Conservation (phyloP, 2,888 invertebrate genomes). For the Tipula confusa region DNA sequence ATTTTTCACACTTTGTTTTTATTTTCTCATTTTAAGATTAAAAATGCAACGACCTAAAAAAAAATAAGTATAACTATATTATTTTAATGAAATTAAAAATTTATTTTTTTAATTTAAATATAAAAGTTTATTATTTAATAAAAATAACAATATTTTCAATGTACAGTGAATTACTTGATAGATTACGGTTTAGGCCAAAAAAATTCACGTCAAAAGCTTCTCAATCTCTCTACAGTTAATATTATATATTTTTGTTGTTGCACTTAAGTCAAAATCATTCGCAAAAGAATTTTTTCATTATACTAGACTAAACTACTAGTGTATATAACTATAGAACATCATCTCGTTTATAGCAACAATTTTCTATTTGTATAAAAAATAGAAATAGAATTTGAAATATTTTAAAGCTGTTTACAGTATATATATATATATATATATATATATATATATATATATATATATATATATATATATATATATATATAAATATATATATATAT, state of each 20-base stretch:
- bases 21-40: neutral
- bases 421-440: neutral
- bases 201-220: neutral
- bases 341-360: neutral
- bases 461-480: neutral
- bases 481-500: neutral
- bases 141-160: neutral
- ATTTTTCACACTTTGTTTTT: neutral
- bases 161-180: neutral
- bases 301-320: neutral
- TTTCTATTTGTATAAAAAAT: neutral
- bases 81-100: neutral
- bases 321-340: neutral
- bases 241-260: neutral
- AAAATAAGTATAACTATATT: no score
- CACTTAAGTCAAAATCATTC: neutral
- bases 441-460: slow-evolving; percentile 6
- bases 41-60: slow-evolving; percentile 3
- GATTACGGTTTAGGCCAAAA: neutral
- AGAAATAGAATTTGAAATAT: neutral
- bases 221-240: neutral
- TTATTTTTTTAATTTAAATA: neutral
- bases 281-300: neutral
- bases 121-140: neutral
- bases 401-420: neutral